phyloP scores from a whole-genome alignment of 2,888 invertebrate species.

The Aradus depressus region DNA sequence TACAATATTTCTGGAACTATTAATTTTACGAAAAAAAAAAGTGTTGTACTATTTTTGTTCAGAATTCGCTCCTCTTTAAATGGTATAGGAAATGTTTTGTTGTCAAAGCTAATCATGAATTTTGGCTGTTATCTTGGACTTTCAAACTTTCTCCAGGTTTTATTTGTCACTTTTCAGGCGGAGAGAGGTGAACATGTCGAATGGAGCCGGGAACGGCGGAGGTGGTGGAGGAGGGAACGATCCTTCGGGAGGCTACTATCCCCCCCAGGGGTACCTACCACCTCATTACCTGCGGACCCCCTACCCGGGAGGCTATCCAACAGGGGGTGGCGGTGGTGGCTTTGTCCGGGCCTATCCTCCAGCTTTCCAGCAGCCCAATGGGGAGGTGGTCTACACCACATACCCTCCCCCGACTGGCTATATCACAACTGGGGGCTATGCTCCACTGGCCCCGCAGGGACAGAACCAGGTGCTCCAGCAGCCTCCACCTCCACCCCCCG shows the following conservation, averaged over 20 bases:
- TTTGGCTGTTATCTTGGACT: not conserved
- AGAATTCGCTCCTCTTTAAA: too few relatives aligned
- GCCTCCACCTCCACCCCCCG: constrained; percentile 34
- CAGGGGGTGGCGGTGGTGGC: constrained; percentile 28
- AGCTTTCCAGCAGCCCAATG: constrained; percentile 29
- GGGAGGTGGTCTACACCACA: constrained; percentile 27
- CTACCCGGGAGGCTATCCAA: constrained; percentile 32
- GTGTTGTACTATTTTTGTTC: too few relatives aligned
- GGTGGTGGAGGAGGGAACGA: constrained; percentile 15
- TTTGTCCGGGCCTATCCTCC: constrained; percentile 28
- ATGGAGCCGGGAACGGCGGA: constrained; percentile 18
- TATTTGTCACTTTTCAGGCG: constrained; percentile 21
- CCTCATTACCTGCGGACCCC: constrained; percentile 26
- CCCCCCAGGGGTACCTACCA: constrained; percentile 21
- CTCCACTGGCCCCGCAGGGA: constrained; percentile 14
- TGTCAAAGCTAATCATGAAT: not conserved
- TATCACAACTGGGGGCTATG: constrained; percentile 22
- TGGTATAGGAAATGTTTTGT: constrained; percentile 16
- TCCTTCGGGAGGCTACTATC: constrained; percentile 11
- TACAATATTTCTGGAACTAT: too few relatives aligned
- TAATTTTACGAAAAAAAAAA: too few relatives aligned
- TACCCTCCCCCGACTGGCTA: constrained; percentile 26
- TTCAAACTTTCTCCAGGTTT: too few relatives aligned
- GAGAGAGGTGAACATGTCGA: constrained; percentile 26
- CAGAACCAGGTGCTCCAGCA: constrained; percentile 22